A percentile compares a stretch with the other conserved stretches of the same genome.
Conservation (phyloP, 2,888 invertebrate species). For the Tetranychus truncatus region DNA sequence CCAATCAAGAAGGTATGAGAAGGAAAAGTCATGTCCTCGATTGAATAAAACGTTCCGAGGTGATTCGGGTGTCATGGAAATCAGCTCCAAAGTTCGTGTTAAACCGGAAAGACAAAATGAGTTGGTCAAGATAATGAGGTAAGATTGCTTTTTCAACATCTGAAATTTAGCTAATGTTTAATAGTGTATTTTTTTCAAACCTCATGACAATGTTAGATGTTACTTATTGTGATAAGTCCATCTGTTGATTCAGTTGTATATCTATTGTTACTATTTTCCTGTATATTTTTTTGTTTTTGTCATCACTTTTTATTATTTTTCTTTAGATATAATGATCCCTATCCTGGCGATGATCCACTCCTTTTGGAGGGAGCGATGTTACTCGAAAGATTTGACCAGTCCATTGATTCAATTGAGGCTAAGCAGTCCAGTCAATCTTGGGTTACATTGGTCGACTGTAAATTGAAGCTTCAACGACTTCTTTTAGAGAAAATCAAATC, state of each 20-base stretch:
- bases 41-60: background rate
- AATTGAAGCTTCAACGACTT: slow-evolving; percentile 6
- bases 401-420: background rate
- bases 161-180: background rate
- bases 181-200: no score
- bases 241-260: background rate
- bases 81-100: background rate
- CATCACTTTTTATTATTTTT: background rate
- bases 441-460: background rate
- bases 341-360: background rate
- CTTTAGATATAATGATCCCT: background rate
- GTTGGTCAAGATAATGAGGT: background rate
- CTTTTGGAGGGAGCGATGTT: background rate
- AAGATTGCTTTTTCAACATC: background rate
- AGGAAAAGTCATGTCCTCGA: background rate
- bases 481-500: background rate
- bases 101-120: background rate
- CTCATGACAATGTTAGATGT: background rate
- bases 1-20: background rate
- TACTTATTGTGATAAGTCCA: background rate
- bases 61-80: background rate
- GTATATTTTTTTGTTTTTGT: background rate
- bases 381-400: background rate
- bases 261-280: no score
- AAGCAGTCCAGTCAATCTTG: background rate